Percentiles rank a stretch among this genome's conserved stretches.
These are phyloP conservation scores for Corvus moneduloides DNA, from an alignment of 2,113 vertebrate genomes.

Conservation along the genomic window DNA sequence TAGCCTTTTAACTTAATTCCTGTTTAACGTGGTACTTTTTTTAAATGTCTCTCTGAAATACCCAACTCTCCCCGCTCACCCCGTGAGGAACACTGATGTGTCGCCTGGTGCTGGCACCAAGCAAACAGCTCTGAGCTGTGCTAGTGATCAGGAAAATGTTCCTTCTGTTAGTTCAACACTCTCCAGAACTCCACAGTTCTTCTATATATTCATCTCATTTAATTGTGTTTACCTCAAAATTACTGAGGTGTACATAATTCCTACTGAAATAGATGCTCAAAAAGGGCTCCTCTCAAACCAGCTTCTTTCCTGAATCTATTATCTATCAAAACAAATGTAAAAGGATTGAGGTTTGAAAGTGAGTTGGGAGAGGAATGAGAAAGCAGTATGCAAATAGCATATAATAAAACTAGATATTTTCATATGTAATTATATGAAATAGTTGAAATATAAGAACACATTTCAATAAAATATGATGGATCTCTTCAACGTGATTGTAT, in stretches of 20 bases:
- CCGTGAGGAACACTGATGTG: accelerated
- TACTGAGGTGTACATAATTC: not conserved
- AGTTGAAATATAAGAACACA: not conserved
- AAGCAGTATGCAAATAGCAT: not conserved
- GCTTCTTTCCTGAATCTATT: not conserved
- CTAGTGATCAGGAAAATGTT: not conserved
- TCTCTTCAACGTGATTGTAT: not conserved
- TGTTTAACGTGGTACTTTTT: not conserved
- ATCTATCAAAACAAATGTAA: not conserved
- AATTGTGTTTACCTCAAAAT: not conserved
- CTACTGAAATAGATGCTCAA: not conserved
- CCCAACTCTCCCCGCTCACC: accelerated
- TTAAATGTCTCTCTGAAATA: not conserved
- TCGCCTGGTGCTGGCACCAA: not conserved
- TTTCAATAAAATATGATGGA: not conserved
- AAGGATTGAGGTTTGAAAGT: not conserved
- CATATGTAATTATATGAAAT: not conserved
- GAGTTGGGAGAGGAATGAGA: accelerated
- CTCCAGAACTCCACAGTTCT: not conserved
- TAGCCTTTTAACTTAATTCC: not conserved
- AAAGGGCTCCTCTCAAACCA: not conserved
- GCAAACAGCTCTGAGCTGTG: not conserved
- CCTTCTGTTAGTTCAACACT: not conserved
- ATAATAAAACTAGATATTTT: not conserved
- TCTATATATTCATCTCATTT: not conserved